These are phyloP conservation scores for Xanthorhoe spadicearia DNA, from an alignment of 2,888 invertebrate species.

Conservation along the genomic window DNA sequence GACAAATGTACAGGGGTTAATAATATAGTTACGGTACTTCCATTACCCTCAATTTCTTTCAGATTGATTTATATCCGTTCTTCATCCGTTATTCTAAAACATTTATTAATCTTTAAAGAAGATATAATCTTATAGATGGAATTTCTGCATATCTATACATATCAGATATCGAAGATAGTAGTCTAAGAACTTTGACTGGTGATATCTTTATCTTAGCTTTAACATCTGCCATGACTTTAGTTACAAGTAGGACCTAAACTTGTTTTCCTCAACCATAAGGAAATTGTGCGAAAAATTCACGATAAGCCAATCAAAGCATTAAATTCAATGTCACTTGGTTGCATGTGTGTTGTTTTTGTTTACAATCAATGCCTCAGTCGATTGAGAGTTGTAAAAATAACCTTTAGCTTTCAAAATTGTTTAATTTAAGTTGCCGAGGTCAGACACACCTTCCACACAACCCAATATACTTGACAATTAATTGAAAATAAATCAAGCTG, in stretches of 20 bases:
- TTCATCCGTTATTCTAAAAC: background rate
- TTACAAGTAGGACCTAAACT: background rate
- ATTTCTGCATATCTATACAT: background rate
- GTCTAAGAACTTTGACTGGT: no score
- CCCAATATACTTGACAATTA: conserved; percentile 41
- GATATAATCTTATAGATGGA: no score
- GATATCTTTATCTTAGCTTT: no score
- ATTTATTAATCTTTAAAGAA: background rate
- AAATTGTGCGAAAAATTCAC: conserved; percentile 3
- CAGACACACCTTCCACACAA: conserved; percentile 43
- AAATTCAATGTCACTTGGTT: conserved; percentile 19
- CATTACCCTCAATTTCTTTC: no score
- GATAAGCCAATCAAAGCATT: conserved; percentile 15
- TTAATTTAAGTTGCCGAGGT: conserved; percentile 53
- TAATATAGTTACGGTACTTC: conserved; percentile 12
- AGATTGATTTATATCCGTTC: no score
- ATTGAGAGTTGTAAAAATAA: conserved; percentile 46
- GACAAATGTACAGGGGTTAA: conserved; percentile 28
- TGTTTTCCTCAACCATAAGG: background rate
- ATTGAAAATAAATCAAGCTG: conserved; percentile 33
- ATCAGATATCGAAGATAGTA: background rate
- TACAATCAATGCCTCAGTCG: conserved; percentile 19
- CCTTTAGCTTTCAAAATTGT: conserved; percentile 55
- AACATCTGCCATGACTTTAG: no score
- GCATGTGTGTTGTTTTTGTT: conserved; percentile 24